Evolutionary conservation across 2,888 invertebrate genomes (phyloP).

Genomic region (Leucoptera coffeella): DNA sequence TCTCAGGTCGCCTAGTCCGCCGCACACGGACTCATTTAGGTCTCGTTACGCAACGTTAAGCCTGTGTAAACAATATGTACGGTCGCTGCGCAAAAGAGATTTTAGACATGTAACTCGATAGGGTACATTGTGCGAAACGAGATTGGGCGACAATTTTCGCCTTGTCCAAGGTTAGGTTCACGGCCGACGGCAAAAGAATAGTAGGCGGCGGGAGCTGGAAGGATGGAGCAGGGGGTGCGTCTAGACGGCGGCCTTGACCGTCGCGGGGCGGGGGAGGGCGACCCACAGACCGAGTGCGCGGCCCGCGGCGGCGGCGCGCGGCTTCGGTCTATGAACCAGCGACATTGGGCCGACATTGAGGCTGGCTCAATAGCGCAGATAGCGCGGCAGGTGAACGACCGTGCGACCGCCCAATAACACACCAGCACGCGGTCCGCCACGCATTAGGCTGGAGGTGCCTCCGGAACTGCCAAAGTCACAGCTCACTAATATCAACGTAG

Average conservation of each 20-base stretch:
- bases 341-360: constrained; percentile 48
- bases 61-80: too few relatives aligned
- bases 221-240: constrained; percentile 16
- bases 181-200: too few relatives aligned
- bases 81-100: too few relatives aligned
- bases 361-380: constrained; percentile 47
- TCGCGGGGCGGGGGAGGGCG: constrained; percentile 34
- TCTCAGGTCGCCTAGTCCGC: too few relatives aligned
- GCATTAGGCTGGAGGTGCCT: constrained; percentile 25
- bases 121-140: too few relatives aligned
- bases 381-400: constrained; percentile 45
- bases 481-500: too few relatives aligned
- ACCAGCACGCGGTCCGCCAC: constrained; percentile 31
- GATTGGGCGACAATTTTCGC: too few relatives aligned
- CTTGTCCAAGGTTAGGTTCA: too few relatives aligned
- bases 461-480: too few relatives aligned
- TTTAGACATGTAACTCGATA: too few relatives aligned
- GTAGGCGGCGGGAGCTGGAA: constrained; percentile 10
- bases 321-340: constrained; percentile 43
- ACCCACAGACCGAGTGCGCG: constrained; percentile 36
- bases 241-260: constrained; percentile 48
- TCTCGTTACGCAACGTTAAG: too few relatives aligned
- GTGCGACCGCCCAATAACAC: constrained; percentile 41
- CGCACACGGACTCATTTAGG: too few relatives aligned
- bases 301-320: constrained; percentile 27